A percentile compares a stretch with the other conserved stretches of the same genome.
These are phyloP conservation scores for Heliocidaris erythrogramma DNA, from an alignment of 35 echinoderm and acorn worm species.

Conservation along the genomic window DNA sequence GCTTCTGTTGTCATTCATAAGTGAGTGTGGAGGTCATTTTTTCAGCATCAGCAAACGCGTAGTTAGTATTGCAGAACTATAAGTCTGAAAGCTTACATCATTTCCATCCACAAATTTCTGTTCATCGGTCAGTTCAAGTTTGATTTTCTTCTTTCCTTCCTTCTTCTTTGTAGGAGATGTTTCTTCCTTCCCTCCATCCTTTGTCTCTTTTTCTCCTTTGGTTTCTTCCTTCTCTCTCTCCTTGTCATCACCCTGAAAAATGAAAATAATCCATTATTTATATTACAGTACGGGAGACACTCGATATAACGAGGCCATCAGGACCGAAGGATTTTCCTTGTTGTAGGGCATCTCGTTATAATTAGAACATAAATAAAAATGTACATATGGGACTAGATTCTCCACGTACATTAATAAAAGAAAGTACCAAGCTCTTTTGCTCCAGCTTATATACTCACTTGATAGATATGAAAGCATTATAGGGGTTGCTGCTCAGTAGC, in stretches of 20 bases:
- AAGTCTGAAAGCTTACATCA: constrained; percentile 72
- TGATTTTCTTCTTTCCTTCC: constrained; percentile 89
- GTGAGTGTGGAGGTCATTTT: too few relatives aligned
- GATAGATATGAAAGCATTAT: too few relatives aligned
- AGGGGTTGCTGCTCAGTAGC: too few relatives aligned
- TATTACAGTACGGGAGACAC: constrained; percentile 16
- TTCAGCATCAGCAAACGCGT: too few relatives aligned
- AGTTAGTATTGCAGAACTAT: too few relatives aligned
- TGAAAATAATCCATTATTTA: constrained; percentile 46
- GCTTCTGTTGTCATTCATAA: too few relatives aligned
- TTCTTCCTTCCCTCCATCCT: constrained; percentile 59
- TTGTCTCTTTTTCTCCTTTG: background rate
- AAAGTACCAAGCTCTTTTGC: too few relatives aligned
- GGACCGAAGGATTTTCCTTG: constrained; percentile 59
- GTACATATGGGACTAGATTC: too few relatives aligned
- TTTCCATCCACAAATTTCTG: constrained; percentile 86
- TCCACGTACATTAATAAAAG: too few relatives aligned
- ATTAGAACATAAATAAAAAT: too few relatives aligned
- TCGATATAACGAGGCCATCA: constrained; percentile 64
- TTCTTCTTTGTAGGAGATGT: constrained; percentile 60
- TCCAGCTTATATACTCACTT: too few relatives aligned
- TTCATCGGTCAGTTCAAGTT: constrained; percentile 79
- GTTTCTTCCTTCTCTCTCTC: constrained; percentile 8
- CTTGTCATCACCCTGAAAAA: background rate
- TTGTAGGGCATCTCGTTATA: too few relatives aligned